These are phyloP conservation scores for Cydia fagiglandana DNA, from an alignment of 1,140 invertebrate species.

Conservation along the genomic window DNA sequence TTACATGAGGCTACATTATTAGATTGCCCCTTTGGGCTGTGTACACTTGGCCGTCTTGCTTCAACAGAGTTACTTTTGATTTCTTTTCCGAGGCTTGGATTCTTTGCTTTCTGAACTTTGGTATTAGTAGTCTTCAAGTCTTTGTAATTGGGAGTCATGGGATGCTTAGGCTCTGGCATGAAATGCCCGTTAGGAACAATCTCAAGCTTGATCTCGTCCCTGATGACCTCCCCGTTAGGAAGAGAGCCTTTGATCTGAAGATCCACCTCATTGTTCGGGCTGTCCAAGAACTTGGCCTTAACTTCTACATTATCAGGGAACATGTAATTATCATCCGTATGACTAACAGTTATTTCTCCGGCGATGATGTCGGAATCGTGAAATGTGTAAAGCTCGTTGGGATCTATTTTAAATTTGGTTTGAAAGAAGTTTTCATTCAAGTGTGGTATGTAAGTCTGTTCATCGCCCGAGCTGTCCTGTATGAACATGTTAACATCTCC, in stretches of 20 bases:
- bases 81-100: constrained; percentile 44
- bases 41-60: constrained; percentile 44
- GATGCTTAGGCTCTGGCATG: constrained; percentile 38
- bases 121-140: constrained; percentile 56
- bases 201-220: constrained; percentile 52
- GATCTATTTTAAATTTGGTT: constrained; percentile 76
- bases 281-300: constrained; percentile 58
- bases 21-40: constrained; percentile 53
- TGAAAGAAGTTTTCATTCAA: constrained; percentile 72
- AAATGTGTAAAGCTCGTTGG: constrained; percentile 73
- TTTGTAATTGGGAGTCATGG: constrained; percentile 40
- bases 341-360: constrained; percentile 70
- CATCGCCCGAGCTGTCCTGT: constrained; percentile 67
- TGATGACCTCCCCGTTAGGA: constrained; percentile 58
- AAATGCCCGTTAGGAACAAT: constrained; percentile 65
- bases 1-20: constrained; percentile 37
- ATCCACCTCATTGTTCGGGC: constrained; percentile 62
- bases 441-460: constrained; percentile 68
- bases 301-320: constrained; percentile 61
- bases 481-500: constrained; percentile 72
- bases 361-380: constrained; percentile 75
- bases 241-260: constrained; percentile 45
- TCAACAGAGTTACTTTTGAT: constrained; percentile 47
- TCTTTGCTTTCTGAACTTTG: constrained; percentile 64
- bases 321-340: constrained; percentile 70